These are phyloP conservation scores for Chionomys nivalis DNA, from an alignment of 2,113 vertebrate species.

Conservation along the genomic window DNA sequence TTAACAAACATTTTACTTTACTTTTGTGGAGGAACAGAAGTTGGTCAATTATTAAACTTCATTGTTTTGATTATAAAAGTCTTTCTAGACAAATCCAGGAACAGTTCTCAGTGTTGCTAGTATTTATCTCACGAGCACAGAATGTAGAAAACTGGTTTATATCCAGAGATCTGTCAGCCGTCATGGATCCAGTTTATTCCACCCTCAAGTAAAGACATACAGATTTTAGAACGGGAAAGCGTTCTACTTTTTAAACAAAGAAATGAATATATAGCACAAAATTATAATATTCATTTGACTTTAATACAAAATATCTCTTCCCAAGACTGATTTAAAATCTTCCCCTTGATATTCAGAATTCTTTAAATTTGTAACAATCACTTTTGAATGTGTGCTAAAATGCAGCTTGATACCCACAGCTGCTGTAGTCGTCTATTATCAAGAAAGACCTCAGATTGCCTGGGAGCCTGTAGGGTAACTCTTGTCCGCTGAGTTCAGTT, in stretches of 20 bases:
- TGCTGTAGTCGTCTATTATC: neutral
- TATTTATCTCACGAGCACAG: constrained; percentile 57
- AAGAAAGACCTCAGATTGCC: neutral
- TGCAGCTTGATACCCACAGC: neutral
- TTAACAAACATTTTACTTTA: neutral
- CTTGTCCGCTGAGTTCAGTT: neutral
- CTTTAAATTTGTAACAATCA: neutral
- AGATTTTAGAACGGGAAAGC: neutral
- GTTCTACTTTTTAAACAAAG: neutral
- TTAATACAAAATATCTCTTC: neutral
- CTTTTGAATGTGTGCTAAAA: neutral
- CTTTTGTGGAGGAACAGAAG: constrained; percentile 25
- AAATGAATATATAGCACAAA: constrained; percentile 33
- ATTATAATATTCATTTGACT: neutral
- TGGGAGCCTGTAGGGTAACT: neutral
- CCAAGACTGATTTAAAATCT: neutral
- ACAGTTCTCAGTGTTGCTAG: neutral
- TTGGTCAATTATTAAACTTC: neutral
- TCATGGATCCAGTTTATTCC: constrained; percentile 18
- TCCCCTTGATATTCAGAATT: neutral
- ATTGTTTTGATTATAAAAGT: constrained; percentile 45
- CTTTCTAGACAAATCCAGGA: constrained; percentile 19
- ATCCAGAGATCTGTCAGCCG: neutral
- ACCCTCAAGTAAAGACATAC: neutral
- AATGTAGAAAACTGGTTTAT: constrained; percentile 1